A percentile compares a stretch with the other conserved stretches of the same genome.
phyloP scores from a whole-genome alignment of 2,113 vertebrate species.

The Neotragus moschatus region DNA sequence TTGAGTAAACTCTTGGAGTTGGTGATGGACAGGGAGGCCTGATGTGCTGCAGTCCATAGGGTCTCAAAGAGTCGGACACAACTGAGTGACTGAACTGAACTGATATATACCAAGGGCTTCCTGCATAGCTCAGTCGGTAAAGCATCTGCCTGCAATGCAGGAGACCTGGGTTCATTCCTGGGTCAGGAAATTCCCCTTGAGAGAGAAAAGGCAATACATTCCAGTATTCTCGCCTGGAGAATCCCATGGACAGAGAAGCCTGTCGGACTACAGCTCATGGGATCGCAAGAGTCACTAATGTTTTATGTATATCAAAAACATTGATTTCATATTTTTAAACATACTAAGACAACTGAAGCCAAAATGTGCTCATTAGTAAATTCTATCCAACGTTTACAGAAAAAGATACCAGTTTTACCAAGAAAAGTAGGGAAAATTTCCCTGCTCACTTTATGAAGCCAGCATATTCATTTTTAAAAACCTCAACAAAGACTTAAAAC shows the following conservation, averaged over 20 bases:
- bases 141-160: not conserved
- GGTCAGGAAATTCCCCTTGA: not conserved
- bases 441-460: not conserved
- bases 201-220: not conserved
- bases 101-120: not conserved
- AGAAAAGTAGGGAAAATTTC: not conserved
- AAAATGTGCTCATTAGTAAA: not conserved
- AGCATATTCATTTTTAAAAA: not conserved
- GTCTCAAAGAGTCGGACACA: not conserved
- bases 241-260: not conserved
- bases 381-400: not conserved
- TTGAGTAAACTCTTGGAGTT: not conserved
- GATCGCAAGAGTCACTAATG: not conserved
- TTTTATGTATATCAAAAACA: not conserved
- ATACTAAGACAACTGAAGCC: not conserved
- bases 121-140: not conserved
- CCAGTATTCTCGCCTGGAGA: not conserved
- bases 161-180: not conserved
- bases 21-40: not conserved
- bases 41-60: not conserved
- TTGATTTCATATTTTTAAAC: constrained; percentile 11
- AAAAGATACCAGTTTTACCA: not conserved
- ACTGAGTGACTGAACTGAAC: not conserved
- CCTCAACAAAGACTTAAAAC: not conserved
- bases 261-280: not conserved